Conservation (phyloP, 1,140 invertebrate genomes). For the Homalodisca vitripennis region DNA sequence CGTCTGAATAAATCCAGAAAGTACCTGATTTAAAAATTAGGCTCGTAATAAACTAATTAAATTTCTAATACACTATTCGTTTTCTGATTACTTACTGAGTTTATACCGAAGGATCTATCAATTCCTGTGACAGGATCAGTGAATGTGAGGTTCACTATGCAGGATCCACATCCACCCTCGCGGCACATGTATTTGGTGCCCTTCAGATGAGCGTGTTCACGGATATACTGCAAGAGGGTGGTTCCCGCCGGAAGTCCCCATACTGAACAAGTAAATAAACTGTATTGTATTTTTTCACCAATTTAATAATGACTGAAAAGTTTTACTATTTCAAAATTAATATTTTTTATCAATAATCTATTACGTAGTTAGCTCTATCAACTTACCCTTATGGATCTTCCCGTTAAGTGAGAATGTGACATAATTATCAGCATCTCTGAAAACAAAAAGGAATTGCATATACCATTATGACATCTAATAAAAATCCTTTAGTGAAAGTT, state of each 20-base stretch:
- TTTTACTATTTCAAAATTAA: no score
- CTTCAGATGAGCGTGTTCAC: constrained; percentile 62
- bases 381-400: constrained; percentile 1
- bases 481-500: no score
- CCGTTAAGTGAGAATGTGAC: background rate
- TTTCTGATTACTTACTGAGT: constrained; percentile 61
- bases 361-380: no score
- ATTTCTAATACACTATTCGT: no score
- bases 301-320: no score
- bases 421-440: background rate
- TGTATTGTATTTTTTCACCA: no score
- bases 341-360: no score
- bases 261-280: no score
- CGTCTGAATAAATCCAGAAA: no score
- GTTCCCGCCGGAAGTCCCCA: constrained; percentile 53
- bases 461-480: no score
- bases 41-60: no score
- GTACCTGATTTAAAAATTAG: no score
- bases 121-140: constrained; percentile 55
- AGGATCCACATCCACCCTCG: constrained; percentile 82
- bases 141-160: constrained; percentile 64
- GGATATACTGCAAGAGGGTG: constrained; percentile 67
- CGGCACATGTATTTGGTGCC: constrained; percentile 80
- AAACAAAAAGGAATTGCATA: background rate
- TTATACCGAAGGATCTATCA: constrained; percentile 61